Conservation (phyloP, 2,113 vertebrate species). For the Cyprinodon brontotheroides region DNA sequence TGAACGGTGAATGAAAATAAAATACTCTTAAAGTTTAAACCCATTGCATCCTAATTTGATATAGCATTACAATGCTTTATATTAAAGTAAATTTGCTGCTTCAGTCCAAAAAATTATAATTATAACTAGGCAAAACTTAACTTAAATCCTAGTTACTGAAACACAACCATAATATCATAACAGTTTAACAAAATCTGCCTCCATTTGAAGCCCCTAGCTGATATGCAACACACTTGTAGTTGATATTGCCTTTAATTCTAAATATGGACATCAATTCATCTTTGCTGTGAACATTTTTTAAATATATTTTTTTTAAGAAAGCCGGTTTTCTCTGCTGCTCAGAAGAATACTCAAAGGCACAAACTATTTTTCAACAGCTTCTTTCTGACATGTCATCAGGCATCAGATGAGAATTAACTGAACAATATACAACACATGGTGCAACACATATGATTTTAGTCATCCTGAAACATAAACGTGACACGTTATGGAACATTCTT, state of each 20-base stretch:
- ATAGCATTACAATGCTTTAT: neutral
- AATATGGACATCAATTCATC: neutral
- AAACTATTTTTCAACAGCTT: slow-evolving; percentile 84
- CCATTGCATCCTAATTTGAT: slow-evolving; percentile 3
- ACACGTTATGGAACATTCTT: slow-evolving; percentile 55
- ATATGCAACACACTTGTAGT: slow-evolving; percentile 22
- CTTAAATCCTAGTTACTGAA: slow-evolving; percentile 24
- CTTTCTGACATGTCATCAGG: slow-evolving; percentile 27
- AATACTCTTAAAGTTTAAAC: neutral
- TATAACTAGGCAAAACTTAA: slow-evolving; percentile 3
- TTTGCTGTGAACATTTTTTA: neutral
- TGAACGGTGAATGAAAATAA: neutral
- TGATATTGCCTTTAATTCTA: slow-evolving; percentile 18
- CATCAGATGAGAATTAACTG: slow-evolving; percentile 54
- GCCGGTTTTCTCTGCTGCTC: slow-evolving; percentile 47
- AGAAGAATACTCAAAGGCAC: slow-evolving; percentile 82
- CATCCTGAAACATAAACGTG: slow-evolving; percentile 60
- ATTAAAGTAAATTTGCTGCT: neutral
- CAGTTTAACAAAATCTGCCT: slow-evolving; percentile 5
- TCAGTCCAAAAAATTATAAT: neutral
- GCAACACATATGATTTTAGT: slow-evolving; percentile 32
- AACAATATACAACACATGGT: slow-evolving; percentile 15
- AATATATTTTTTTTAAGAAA: slow-evolving; percentile 23
- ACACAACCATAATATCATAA: neutral
- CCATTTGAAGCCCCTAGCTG: slow-evolving; percentile 9